A percentile compares a stretch with the other conserved stretches of the same genome.
These are phyloP conservation scores for Dioctria rufipes DNA, from an alignment of 2,888 invertebrate genomes.

Conservation along the genomic window DNA sequence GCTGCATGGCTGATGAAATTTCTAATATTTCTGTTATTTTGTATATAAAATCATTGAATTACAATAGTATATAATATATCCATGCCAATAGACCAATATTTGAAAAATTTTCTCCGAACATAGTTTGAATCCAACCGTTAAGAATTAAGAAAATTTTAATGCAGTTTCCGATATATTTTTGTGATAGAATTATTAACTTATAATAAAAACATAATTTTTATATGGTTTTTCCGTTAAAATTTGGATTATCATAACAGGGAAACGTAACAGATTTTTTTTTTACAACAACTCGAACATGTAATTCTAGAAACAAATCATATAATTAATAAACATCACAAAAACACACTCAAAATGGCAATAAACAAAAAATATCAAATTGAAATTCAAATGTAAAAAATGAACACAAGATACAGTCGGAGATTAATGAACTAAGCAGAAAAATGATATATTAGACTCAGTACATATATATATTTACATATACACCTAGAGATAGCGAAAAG, in stretches of 20 bases:
- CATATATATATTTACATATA: not conserved
- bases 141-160: conserved; percentile 15
- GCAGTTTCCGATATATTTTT: conserved; percentile 21
- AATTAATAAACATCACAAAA: not conserved
- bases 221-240: not conserved
- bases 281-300: not conserved
- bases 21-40: no score
- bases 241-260: not conserved
- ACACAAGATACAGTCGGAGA: not conserved
- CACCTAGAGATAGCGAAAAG: not conserved
- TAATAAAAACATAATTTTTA: not conserved
- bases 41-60: no score
- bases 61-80: no score
- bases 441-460: not conserved
- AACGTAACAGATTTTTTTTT: not conserved
- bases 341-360: not conserved
- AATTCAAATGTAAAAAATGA: not conserved
- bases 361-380: not conserved
- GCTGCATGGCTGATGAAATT: no score
- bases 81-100: not conserved
- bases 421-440: conserved; percentile 8
- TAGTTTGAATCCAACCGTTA: not conserved
- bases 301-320: not conserved
- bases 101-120: not conserved
- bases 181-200: conserved; percentile 33